Conservation (phyloP, 2,113 vertebrate genomes). For the Sigmodon hispidus region DNA sequence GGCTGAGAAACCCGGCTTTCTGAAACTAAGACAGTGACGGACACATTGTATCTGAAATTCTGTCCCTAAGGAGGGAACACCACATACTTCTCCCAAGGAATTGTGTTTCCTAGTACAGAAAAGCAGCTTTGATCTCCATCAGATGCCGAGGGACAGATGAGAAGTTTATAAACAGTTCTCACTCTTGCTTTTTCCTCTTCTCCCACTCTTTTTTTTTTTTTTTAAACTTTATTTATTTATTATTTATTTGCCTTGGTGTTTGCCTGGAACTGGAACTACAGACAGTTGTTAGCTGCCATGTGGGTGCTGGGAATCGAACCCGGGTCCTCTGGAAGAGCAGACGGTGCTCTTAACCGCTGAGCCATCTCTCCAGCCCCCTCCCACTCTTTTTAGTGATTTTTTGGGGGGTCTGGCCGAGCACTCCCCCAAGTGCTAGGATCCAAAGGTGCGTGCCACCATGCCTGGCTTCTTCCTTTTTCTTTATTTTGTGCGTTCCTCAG, state of each 20-base stretch:
- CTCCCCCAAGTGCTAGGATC: background rate
- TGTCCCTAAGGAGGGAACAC: background rate
- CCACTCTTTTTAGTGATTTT: too few species aligned
- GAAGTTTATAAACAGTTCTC: background rate
- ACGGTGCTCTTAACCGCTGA: too few species aligned
- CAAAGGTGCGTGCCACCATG: background rate
- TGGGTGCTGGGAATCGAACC: too few species aligned
- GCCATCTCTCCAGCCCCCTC: too few species aligned
- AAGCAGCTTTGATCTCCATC: background rate
- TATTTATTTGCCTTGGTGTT: too few species aligned
- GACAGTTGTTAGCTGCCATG: too few species aligned
- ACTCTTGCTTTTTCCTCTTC: background rate
- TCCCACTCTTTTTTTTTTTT: background rate
- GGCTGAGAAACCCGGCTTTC: background rate
- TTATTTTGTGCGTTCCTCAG: background rate
- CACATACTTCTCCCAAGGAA: background rate
- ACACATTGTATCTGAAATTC: slow-evolving; percentile 39
- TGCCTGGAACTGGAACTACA: too few species aligned
- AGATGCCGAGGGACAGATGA: background rate
- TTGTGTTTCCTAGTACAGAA: background rate
- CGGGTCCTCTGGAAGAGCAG: too few species aligned
- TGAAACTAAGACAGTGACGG: background rate
- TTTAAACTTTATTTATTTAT: too few species aligned
- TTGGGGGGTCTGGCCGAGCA: too few species aligned
- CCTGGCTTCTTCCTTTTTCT: background rate